These are phyloP conservation scores for Camelus bactrianus DNA, from an alignment of 2,113 vertebrate genomes.

Conservation along the genomic window DNA sequence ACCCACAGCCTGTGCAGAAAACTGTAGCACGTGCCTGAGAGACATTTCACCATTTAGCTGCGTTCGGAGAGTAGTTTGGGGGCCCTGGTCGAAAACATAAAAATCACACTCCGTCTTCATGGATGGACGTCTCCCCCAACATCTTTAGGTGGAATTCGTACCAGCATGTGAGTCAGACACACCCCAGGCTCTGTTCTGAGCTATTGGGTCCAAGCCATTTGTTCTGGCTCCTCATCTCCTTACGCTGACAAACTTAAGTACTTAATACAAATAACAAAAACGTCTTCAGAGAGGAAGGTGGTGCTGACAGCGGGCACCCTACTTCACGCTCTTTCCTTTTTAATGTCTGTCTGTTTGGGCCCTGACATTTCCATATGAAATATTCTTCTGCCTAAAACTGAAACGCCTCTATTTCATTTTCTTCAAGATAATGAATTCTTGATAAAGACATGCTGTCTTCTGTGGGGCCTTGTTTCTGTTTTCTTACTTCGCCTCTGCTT, in stretches of 20 bases:
- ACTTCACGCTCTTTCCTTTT: not conserved
- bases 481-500: rapidly evolving
- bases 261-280: not conserved
- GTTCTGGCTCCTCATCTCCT: no score
- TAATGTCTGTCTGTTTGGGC: not conserved
- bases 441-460: not conserved
- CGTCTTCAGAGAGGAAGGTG: not conserved
- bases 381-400: not conserved
- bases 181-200: rapidly evolving
- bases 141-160: rapidly evolving
- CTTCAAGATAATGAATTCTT: not conserved
- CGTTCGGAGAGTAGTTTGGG: not conserved
- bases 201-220: no score
- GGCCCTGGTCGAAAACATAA: no score
- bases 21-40: rapidly evolving
- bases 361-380: not conserved
- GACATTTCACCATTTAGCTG: rapidly evolving
- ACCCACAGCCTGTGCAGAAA: not conserved
- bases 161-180: rapidly evolving
- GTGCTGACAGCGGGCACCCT: rapidly evolving
- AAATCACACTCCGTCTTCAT: not conserved
- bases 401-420: not conserved
- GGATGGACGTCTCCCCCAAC: rapidly evolving
- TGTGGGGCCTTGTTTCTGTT: rapidly evolving
- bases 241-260: not conserved